Evolutionary conservation across 2,113 vertebrate species (phyloP).

Genomic region (Urocolius indicus): DNA sequence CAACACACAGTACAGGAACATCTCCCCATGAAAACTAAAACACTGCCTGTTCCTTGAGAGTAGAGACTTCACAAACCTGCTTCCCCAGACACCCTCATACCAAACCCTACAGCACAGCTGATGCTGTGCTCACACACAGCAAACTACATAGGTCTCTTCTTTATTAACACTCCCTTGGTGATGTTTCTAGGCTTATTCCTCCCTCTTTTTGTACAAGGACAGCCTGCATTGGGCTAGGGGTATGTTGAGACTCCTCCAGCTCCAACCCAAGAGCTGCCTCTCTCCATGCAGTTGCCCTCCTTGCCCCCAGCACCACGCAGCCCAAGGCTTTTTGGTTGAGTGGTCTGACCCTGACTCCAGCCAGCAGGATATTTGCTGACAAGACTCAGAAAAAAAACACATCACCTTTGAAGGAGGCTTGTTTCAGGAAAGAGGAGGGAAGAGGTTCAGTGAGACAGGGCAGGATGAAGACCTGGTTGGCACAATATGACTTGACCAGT

Average conservation of each 20-base stretch:
- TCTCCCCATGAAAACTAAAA: neutral
- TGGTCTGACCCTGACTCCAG: neutral
- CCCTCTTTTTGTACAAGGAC: rapidly evolving
- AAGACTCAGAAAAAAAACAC: neutral
- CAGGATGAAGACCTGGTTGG: neutral
- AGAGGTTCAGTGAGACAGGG: neutral
- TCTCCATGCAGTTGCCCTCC: neutral
- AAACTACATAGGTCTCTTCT: neutral
- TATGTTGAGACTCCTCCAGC: neutral
- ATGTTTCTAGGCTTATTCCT: neutral
- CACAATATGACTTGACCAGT: conserved; percentile 20
- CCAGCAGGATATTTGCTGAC: rapidly evolving
- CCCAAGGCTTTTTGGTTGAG: neutral
- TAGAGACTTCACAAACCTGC: neutral
- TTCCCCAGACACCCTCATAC: neutral
- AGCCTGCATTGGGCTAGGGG: neutral
- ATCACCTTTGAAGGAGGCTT: neutral
- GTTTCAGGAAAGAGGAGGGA: neutral
- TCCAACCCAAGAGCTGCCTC: no score
- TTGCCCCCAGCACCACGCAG: neutral
- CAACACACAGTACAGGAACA: neutral
- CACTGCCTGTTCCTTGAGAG: neutral
- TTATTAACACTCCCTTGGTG: rapidly evolving
- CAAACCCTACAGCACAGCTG: neutral
- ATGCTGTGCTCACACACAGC: neutral